Evolutionary conservation across 2,113 vertebrate species (phyloP), one percentile per base, ranked within the genome.

Genomic region (Notarius quadriscutis): DNA sequence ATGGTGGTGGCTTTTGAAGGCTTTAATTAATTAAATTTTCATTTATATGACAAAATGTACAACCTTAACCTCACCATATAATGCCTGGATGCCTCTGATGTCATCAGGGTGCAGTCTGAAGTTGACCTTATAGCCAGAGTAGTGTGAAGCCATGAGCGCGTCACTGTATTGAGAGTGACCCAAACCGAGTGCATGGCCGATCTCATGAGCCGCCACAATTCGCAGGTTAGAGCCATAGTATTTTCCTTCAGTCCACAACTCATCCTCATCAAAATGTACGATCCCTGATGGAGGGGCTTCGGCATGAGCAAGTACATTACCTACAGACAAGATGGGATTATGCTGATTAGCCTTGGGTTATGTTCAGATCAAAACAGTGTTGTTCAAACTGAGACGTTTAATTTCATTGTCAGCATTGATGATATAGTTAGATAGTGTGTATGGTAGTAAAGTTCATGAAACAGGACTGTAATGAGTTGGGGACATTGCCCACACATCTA

Each of bases 181-280:
- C 77, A 98, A 94, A 2, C 97, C 97, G 51, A 98, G 95, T 41
- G 96, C 96, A 0, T 98, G 97, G 58, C 97, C 97, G 5, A 98
- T 95, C 91, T 98, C 97, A n/a, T 98, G 97, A 72, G 97, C 95
- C 5, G 97, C 97, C 5, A 98, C 95, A 86, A 98, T 97, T 22
- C 96, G 96, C 67, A 98, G 94, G 91, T 98, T 98, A 71, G 96
- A 94, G 0, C 97, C 97, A 0, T 87, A 89, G 77, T 92, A 94
- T 5, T 92, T 89, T 2, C 95, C 93, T 89, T 98, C 97, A 0
- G 96, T 97, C 97, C 97, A 98, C 67, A 90, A 90, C 91, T 98
- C 97, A 20, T 96, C 97, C 71, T 96, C 95, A 81, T 98, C 97
- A 53, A 98, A 97, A 87, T 98, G 97, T 79, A 97, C 95, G 0